Conservation (phyloP, 2,113 vertebrate genomes). For the Ursus arctos region DNA sequence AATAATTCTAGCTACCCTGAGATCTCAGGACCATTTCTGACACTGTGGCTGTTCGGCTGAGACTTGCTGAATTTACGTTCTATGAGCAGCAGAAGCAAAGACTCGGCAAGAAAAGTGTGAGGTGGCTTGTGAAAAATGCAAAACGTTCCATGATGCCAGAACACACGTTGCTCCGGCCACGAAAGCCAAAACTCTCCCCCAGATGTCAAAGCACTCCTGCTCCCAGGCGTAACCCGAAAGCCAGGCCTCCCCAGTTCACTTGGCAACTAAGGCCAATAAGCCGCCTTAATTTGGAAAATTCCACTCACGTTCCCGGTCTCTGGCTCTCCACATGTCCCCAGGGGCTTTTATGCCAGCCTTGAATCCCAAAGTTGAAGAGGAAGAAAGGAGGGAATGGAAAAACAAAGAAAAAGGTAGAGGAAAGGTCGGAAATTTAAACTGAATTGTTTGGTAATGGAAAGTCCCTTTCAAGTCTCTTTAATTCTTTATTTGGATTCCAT, state of each 20-base stretch:
- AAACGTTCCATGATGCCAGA: background rate
- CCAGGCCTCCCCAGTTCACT: background rate
- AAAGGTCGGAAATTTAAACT: slow-evolving; percentile 76
- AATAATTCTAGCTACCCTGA: background rate
- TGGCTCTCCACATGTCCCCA: slow-evolving; percentile 29
- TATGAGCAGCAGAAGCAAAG: background rate
- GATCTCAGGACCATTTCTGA: background rate
- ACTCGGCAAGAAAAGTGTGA: background rate
- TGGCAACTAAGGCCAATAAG: slow-evolving; percentile 53
- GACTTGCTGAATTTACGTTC: background rate
- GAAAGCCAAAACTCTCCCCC: slow-evolving; percentile 27
- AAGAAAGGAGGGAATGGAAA: slow-evolving; percentile 45
- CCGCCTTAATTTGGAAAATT: slow-evolving; percentile 82
- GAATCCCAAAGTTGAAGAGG: slow-evolving; percentile 47
- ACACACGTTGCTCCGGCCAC: background rate
- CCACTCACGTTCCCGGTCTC: slow-evolving; percentile 47
- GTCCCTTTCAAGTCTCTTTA: slow-evolving; percentile 72
- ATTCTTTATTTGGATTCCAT: slow-evolving; percentile 80
- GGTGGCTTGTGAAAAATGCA: background rate
- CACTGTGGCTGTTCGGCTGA: background rate
- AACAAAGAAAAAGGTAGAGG: slow-evolving; percentile 37
- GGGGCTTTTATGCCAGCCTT: slow-evolving; percentile 57
- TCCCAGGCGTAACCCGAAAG: background rate
- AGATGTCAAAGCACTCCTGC: slow-evolving; percentile 8
- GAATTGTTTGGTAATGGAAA: slow-evolving; percentile 80